phyloP scores from a whole-genome alignment of 2,888 invertebrate genomes.

The Hydroisotoma schaefferi region DNA sequence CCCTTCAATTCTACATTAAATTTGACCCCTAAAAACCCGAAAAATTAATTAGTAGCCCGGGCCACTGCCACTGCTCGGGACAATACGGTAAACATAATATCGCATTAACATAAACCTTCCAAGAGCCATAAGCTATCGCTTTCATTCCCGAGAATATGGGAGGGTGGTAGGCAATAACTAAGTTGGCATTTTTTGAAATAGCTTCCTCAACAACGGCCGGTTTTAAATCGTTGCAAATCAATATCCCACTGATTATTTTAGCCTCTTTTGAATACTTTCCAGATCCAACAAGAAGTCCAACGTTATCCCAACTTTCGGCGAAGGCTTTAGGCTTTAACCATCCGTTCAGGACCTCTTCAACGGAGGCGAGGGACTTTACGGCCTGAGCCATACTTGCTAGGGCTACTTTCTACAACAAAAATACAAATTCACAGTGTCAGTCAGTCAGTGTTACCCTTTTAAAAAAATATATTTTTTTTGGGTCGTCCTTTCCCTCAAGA shows the following conservation, averaged over 20 bases:
- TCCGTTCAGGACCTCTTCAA: slow-evolving; percentile 35
- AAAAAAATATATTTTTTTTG: too few relatives aligned
- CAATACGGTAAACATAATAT: not conserved
- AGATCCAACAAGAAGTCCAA: slow-evolving; percentile 70
- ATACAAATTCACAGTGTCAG: not conserved
- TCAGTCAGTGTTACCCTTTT: too few relatives aligned
- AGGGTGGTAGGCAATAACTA: slow-evolving; percentile 94
- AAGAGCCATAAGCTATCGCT: slow-evolving; percentile 61
- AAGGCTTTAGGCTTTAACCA: slow-evolving; percentile 40
- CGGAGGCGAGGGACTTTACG: slow-evolving; percentile 22
- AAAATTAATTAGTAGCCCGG: too few relatives aligned
- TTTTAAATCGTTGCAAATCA: slow-evolving; percentile 90
- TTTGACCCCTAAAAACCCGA: too few relatives aligned
- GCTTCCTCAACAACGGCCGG: slow-evolving; percentile 83
- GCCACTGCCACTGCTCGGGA: not conserved
- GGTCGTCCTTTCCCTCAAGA: too few relatives aligned
- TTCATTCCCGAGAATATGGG: slow-evolving; percentile 85
- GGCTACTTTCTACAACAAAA: not conserved
- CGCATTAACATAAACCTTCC: slow-evolving; percentile 61
- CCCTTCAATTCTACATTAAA: too few relatives aligned
- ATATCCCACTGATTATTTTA: slow-evolving; percentile 61
- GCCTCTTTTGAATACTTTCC: slow-evolving; percentile 55
- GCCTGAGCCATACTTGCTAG: slow-evolving; percentile 12
- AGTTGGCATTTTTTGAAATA: slow-evolving; percentile 62
- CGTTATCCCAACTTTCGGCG: slow-evolving; percentile 92